These are phyloP conservation scores for Toxonevra muliebris DNA, from an alignment of 2,888 invertebrate species.

Conservation along the genomic window DNA sequence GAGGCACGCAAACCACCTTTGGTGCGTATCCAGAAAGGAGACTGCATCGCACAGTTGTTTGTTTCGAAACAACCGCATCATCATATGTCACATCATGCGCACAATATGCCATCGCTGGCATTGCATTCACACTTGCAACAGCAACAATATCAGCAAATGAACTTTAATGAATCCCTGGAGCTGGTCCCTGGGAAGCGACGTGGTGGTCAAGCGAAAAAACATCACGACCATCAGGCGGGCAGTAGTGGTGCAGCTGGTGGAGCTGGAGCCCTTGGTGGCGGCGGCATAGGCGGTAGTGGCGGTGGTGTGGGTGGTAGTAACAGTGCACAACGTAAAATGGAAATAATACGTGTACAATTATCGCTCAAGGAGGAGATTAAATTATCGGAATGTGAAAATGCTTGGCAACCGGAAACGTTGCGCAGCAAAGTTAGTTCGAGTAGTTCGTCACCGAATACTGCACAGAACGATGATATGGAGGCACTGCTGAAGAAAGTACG, in stretches of 20 bases:
- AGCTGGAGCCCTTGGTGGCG: conserved; percentile 34
- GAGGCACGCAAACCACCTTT: conserved; percentile 53
- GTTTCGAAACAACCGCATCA: conserved; percentile 50
- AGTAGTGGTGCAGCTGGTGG: conserved; percentile 36
- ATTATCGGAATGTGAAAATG: conserved; percentile 58
- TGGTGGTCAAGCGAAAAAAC: conserved; percentile 46
- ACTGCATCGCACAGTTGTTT: conserved; percentile 55
- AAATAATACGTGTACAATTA: conserved; percentile 58
- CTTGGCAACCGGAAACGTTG: conserved; percentile 58
- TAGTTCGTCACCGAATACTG: conserved; percentile 13
- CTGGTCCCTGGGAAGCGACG: conserved; percentile 52
- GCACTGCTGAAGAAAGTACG: conserved; percentile 58
- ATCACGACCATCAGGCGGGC: conserved; percentile 44
- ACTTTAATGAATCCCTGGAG: conserved; percentile 54
- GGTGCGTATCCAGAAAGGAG: conserved; percentile 55
- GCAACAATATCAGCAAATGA: conserved; percentile 55
- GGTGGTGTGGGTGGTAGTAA: conserved; percentile 14
- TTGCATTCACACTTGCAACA: conserved; percentile 48
- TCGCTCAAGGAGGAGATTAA: conserved; percentile 61
- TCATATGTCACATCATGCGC: conserved; percentile 41
- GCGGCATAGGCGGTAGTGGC: conserved; percentile 14
- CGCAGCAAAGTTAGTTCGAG: conserved; percentile 35
- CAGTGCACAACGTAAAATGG: conserved; percentile 47
- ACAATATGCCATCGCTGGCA: conserved; percentile 33
- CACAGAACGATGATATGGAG: conserved; percentile 51